Base-by-base conservation (phyloP, 2,797 vertebrate species). In the Molossus alvarezi region DNA sequence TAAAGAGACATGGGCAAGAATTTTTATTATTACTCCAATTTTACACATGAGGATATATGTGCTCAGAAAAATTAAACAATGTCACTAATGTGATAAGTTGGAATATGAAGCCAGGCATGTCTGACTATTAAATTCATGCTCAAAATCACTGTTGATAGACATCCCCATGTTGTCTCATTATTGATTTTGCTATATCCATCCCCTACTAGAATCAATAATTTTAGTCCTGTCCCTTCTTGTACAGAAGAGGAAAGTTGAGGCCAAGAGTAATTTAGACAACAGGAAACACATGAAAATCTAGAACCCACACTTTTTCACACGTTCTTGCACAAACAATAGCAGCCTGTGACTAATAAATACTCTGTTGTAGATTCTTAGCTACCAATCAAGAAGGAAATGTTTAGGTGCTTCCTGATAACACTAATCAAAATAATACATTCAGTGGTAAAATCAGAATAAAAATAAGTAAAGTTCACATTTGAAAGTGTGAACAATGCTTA, bases 361-460 rank as follows among this genome's bases (percentile, higher is more conserved):
- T 67, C 23, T 84, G 23, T 7, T 69, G 55, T 67, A 88, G 57
- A 83, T 73, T 57, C 15, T 72, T 90, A 80, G 62, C 18, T 83
- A 76, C 33, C 27, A 25, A 33, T 37, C 62, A 71, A 88, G 53
- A 73, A 88, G 33, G 41, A 86, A 73, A 67, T 77, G 23, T 77
- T 81, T 73, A 86, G 82, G 23, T 92, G 21, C 51, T 88, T 72
- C 33, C 64, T 69, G 65, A 96, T 60, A 76, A 81, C 75, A 57
- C 3, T 65, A 64, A 80, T 89, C 53, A 85, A 94, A 92, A 88
- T 48, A 86, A 80, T 58, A 64, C 51, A 86, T 83, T 93, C 27
- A 64, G 51, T 64, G 67, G 53, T 65, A 93, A 86, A 33, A 91
- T 33, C 14, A 91, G 53, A 92, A 79, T 58, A 15, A 67, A 93